A percentile compares a stretch with the other conserved stretches of the same genome.
Conservation (phyloP, 2,797 vertebrate species). For the Eulemur mongoz region DNA sequence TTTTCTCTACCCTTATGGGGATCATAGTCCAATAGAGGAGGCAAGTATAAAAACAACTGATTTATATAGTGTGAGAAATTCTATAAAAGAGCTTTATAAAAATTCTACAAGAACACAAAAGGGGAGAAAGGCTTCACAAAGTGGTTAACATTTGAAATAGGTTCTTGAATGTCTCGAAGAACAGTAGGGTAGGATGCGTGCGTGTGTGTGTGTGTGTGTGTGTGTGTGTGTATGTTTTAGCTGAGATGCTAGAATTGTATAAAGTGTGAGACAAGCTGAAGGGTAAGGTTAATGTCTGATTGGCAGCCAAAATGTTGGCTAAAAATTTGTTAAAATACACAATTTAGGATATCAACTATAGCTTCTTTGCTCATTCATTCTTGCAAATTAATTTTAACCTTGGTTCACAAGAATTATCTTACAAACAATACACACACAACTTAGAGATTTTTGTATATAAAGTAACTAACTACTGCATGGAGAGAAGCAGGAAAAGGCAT, state of each 20-base stretch:
- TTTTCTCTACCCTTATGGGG: background rate
- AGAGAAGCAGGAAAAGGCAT: background rate
- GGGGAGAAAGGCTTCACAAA: background rate
- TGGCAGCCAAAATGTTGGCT: background rate
- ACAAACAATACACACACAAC: background rate
- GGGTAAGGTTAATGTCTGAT: background rate
- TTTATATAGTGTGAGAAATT: background rate
- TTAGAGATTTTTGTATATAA: background rate
- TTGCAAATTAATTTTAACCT: conserved; percentile 40
- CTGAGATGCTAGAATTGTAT: background rate
- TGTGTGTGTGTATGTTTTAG: background rate
- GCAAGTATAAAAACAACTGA: background rate
- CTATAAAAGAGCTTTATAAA: conserved; percentile 18
- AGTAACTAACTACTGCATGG: conserved; percentile 35
- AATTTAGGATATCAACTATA: background rate
- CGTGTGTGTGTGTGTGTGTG: fast-evolving
- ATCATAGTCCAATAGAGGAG: background rate
- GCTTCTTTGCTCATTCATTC: background rate
- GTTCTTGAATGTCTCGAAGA: background rate
- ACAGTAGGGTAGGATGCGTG: background rate
- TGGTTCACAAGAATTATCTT: background rate
- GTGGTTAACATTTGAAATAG: background rate
- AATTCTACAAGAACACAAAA: background rate
- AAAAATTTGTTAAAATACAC: background rate
- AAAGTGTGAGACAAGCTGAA: background rate